These are phyloP conservation scores for Notolepis coatsorum DNA, from an alignment of 2,797 vertebrate species.

Conservation along the genomic window DNA sequence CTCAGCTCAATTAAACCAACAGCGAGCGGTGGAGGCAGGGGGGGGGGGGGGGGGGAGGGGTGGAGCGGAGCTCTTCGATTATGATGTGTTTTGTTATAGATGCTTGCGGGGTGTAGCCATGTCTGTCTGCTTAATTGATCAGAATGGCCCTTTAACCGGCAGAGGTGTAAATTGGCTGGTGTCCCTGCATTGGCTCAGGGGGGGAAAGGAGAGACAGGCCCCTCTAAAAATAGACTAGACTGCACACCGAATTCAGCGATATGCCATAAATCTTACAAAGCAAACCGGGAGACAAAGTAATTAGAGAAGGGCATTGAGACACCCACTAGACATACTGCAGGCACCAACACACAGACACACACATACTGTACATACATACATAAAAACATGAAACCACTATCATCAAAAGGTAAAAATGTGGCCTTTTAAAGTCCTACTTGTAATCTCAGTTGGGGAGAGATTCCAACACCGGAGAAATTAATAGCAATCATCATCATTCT, in stretches of 20 bases:
- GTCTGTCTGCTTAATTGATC: conserved; percentile 36
- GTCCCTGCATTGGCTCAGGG: conserved; percentile 18
- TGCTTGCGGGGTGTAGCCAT: conserved; percentile 13
- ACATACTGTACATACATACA: conserved; percentile 3
- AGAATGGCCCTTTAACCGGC: conserved; percentile 21
- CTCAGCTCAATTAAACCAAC: conserved; percentile 15
- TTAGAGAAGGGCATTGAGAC: conserved; percentile 68
- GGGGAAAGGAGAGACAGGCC: conserved; percentile 50
- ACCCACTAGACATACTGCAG: conserved; percentile 42
- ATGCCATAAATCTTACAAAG: conserved; percentile 76
- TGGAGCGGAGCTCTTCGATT: conserved; percentile 19
- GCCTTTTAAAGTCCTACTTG: conserved; percentile 21
- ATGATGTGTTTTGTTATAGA: conserved; percentile 29
- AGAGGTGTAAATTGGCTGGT: conserved; percentile 36
- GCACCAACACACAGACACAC: conserved; percentile 15
- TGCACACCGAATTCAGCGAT: conserved; percentile 56
- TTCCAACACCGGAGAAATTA: conserved; percentile 48
- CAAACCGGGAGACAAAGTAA: conserved; percentile 71
- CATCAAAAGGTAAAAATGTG: conserved; percentile 19
- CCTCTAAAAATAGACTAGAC: conserved; percentile 72
- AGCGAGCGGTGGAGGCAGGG: conserved; percentile 31
- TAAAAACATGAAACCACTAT: conserved; percentile 1
- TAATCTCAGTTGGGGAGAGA: conserved; percentile 20
- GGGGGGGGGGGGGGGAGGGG: conserved; percentile 14
- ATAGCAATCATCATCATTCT: conserved; percentile 66